These are phyloP conservation scores for Aphrophora alni DNA, from an alignment of 2,888 invertebrate species.

Conservation along the genomic window DNA sequence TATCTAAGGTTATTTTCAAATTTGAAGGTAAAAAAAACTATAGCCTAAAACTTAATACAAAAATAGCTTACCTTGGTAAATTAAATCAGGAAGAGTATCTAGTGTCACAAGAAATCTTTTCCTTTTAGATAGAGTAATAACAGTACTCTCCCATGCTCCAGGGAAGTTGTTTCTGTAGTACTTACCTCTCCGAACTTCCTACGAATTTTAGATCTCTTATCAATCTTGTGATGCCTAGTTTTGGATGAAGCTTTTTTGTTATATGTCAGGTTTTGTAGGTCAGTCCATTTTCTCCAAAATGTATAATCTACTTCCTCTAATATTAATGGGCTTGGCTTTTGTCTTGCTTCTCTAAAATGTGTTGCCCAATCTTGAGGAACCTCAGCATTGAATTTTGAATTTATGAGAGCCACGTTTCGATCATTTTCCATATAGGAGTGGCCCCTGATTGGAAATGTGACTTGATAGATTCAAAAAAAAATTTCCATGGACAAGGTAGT, in stretches of 20 bases:
- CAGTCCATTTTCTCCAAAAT: constrained; percentile 27
- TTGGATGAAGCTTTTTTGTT: constrained; percentile 26
- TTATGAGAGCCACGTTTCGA: constrained; percentile 27
- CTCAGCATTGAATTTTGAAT: constrained; percentile 18
- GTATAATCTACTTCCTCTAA: constrained; percentile 29
- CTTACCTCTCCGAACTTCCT: not conserved
- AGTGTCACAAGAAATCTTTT: not conserved
- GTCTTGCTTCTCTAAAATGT: constrained; percentile 22
- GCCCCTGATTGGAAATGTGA: constrained; percentile 32
- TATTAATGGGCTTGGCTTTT: constrained; percentile 25
- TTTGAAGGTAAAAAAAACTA: too few relatives aligned
- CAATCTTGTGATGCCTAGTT: constrained; percentile 9
- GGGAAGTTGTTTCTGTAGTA: not conserved
- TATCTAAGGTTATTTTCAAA: too few relatives aligned
- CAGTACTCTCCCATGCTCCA: constrained; percentile 13
- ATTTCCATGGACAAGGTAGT: constrained; percentile 21
- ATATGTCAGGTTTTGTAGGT: constrained; percentile 15
- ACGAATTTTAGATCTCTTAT: constrained; percentile 26
- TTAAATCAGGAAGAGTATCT: not conserved
- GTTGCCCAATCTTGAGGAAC: constrained; percentile 23
- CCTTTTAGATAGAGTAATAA: not conserved
- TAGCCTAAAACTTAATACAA: too few relatives aligned
- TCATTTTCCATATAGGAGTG: constrained; percentile 28
- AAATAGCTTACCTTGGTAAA: not conserved
- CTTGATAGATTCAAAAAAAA: constrained; percentile 8